Conservation (phyloP, 2,888 invertebrate species). For the Phrixothrix hirtus region DNA sequence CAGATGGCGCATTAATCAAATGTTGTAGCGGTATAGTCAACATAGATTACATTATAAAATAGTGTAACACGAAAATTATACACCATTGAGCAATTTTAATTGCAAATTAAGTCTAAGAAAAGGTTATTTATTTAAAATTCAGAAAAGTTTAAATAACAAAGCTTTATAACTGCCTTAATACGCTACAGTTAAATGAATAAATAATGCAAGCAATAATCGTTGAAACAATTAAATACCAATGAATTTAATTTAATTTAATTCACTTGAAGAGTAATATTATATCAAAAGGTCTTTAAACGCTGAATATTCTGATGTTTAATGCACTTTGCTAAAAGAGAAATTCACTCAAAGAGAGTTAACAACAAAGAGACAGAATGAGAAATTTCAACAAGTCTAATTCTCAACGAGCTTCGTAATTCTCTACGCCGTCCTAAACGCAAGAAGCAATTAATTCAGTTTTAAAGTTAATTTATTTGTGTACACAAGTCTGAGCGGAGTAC, state of each 20-base stretch:
- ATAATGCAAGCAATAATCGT: neutral
- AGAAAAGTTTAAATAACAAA: too few relatives aligned
- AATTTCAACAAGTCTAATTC: slow-evolving; percentile 51
- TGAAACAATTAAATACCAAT: neutral
- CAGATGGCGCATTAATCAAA: too few relatives aligned
- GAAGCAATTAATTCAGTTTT: slow-evolving; percentile 58
- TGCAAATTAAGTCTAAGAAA: neutral
- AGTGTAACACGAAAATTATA: too few relatives aligned
- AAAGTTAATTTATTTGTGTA: slow-evolving; percentile 58
- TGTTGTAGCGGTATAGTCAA: too few relatives aligned
- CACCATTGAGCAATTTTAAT: too few relatives aligned
- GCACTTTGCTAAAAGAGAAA: slow-evolving; percentile 30
- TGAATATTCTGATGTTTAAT: slow-evolving; percentile 18
- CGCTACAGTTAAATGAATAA: neutral
- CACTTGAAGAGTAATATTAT: too few relatives aligned
- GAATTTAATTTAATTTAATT: neutral
- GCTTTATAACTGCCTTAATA: too few relatives aligned
- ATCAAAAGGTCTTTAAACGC: neutral
- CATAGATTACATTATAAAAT: too few relatives aligned
- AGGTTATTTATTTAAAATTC: neutral
- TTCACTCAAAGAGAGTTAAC: slow-evolving; percentile 30
- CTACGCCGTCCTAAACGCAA: slow-evolving; percentile 52
- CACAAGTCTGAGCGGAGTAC: slow-evolving; percentile 52
- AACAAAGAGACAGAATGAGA: slow-evolving; percentile 47
- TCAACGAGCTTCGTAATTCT: slow-evolving; percentile 48